These are phyloP conservation scores for Melanotaenia pygmaea DNA, from an alignment of 2,797 vertebrate genomes.

Conservation along the genomic window DNA sequence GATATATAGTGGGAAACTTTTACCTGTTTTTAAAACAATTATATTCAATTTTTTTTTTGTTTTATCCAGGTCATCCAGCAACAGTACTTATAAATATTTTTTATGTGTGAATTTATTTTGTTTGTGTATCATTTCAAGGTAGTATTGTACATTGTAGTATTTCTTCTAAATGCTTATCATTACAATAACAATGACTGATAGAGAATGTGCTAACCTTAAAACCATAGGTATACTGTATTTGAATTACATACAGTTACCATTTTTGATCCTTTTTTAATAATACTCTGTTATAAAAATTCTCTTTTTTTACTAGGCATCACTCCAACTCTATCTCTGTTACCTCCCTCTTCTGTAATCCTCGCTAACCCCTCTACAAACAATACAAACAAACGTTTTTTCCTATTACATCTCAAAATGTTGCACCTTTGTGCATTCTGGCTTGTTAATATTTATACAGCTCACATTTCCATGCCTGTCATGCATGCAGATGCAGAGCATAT, in stretches of 20 bases:
- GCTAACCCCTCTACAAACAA: slow-evolving; percentile 15
- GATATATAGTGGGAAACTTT: background rate
- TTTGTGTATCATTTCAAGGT: background rate
- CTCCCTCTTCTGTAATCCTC: slow-evolving; percentile 1
- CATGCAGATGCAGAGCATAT: slow-evolving; percentile 71
- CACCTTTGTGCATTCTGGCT: slow-evolving; percentile 59
- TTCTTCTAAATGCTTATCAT: background rate
- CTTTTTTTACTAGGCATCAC: slow-evolving; percentile 11
- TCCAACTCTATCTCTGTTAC: slow-evolving; percentile 41
- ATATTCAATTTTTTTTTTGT: background rate
- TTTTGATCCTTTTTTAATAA: background rate
- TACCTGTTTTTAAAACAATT: background rate
- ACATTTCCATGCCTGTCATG: slow-evolving; percentile 74
- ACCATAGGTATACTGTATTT: background rate
- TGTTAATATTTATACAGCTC: slow-evolving; percentile 78
- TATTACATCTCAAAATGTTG: slow-evolving; percentile 49
- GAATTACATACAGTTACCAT: background rate
- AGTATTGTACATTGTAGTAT: background rate
- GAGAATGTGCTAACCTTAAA: background rate
- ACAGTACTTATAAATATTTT: background rate
- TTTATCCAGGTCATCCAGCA: background rate
- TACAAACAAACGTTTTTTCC: slow-evolving; percentile 29
- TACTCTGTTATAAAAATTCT: background rate
- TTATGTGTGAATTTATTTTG: background rate
- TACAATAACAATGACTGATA: background rate